These are phyloP conservation scores for Gulo gulo DNA, from an alignment of 2,113 vertebrate genomes.

Conservation along the genomic window DNA sequence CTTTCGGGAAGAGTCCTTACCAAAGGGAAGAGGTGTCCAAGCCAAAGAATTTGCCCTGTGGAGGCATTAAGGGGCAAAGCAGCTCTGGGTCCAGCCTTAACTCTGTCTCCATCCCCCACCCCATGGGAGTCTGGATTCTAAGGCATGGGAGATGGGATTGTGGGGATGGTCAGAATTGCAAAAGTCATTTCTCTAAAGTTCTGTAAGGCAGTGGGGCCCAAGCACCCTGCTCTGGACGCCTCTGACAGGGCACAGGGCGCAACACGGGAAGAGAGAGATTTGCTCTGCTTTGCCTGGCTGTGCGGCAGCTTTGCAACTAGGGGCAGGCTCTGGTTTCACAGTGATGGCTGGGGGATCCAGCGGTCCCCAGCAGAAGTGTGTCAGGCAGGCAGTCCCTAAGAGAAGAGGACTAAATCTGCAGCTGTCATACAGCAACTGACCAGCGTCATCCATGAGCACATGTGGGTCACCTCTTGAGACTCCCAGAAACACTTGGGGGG, in stretches of 20 bases:
- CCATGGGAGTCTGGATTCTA: not conserved
- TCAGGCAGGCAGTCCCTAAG: not conserved
- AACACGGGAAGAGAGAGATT: not conserved
- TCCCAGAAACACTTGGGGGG: not conserved
- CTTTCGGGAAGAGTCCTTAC: not conserved
- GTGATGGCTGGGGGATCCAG: too few species aligned
- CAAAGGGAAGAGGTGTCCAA: not conserved
- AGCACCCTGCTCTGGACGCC: not conserved
- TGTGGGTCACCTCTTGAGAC: not conserved
- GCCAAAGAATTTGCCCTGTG: not conserved
- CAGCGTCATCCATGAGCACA: not conserved
- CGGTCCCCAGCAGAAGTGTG: not conserved
- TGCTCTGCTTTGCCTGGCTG: not conserved
- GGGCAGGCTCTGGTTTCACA: not conserved
- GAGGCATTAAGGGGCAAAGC: not conserved
- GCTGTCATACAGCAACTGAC: not conserved
- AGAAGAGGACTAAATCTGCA: not conserved
- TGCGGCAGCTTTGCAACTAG: not conserved
- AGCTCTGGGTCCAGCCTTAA: not conserved
- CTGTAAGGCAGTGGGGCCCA: not conserved
- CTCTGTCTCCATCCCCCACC: not conserved
- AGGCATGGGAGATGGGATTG: not conserved
- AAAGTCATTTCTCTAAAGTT: not conserved
- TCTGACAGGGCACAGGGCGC: not conserved
- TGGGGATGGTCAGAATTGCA: not conserved